These are phyloP conservation scores for Hydractinia echinata DNA, from an alignment of 30 jellyfish, hydroid and myxozoan genomes.

Conservation along the genomic window DNA sequence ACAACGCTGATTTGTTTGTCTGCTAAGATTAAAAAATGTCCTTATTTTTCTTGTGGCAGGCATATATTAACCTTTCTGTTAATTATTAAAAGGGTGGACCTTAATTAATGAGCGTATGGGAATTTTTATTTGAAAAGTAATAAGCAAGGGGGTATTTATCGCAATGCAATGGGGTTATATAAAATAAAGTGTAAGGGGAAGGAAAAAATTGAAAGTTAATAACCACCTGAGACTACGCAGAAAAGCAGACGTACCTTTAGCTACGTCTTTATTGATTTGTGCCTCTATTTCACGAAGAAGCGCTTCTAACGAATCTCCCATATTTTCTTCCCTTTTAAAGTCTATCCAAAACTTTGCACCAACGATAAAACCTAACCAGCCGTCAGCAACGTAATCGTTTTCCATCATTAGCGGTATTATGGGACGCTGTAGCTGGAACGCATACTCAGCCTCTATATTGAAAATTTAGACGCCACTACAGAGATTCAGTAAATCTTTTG, in stretches of 20 bases:
- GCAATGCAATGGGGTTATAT: too few relatives aligned
- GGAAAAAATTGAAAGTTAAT: too few relatives aligned
- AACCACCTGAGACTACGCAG: too few relatives aligned
- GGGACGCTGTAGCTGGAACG: conserved; percentile 56
- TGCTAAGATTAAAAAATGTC: too few relatives aligned
- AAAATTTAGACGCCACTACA: background rate
- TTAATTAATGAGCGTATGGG: too few relatives aligned
- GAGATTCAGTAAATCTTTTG: background rate
- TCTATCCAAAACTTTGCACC: conserved; percentile 86
- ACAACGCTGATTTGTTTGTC: too few relatives aligned
- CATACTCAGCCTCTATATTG: conserved; percentile 77
- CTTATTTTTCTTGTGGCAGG: too few relatives aligned
- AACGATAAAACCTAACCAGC: conserved; percentile 83
- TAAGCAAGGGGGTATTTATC: too few relatives aligned
- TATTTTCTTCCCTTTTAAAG: conserved; percentile 17
- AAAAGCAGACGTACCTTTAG: background rate
- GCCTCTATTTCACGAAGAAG: conserved; percentile 41
- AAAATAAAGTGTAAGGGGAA: too few relatives aligned
- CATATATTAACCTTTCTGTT: too few relatives aligned
- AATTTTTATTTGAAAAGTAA: too few relatives aligned
- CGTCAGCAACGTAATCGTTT: conserved; percentile 60
- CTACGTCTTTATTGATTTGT: background rate
- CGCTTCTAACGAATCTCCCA: conserved; percentile 22
- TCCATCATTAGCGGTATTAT: conserved; percentile 70
- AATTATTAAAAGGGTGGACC: too few relatives aligned